Evolutionary conservation across 2,797 vertebrate species (phyloP), one percentile per base, ranked within the genome.

Genomic region (Danionella dracula): DNA sequence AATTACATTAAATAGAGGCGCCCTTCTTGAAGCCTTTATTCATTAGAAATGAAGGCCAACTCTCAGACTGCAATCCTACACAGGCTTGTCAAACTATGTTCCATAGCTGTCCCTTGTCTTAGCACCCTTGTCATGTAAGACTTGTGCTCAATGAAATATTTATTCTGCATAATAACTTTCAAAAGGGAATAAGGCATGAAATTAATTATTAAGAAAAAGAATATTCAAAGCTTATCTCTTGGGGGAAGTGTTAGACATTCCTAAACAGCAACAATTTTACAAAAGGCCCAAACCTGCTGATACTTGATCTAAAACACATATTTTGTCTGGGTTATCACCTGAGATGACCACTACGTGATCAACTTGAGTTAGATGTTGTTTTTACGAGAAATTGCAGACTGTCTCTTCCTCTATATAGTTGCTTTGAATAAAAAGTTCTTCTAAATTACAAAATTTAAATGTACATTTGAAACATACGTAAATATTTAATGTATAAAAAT

Each of bases 201-300:
- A 79, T 90, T 86, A 88, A 90, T 90, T 88, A 90, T 90, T 90
- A 85, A 90, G 89, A 82, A 77, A 82, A 81, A 89, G 89, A 89
- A 88, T 90, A 89, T 88, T 89, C 88, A 88, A 87, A 85, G 82
- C 82, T 68, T 78, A 78, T 78, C 75, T 83, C 83, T 85, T 87
- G 86, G 81, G 75, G 79, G 72, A 79, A 41, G 78, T 75, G 79
- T 75, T 83, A 83, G 85, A 85, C 84, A 88, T 85, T 89, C 81
- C 84, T 82, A 83, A 86, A 85, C 84, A 85, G 82, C 85, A 84
- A 83, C 81, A 78, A 84, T 83, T 84, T 78, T 58, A 81, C 79
- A 76, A 78, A 77, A 79, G 76, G 78, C 79, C 54, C 54, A n/a
- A n/a, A n/a, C n/a, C n/a, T n/a, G n/a, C n/a, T n/a, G n/a, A 27